Evolutionary conservation across 2,797 vertebrate genomes (phyloP).

Genomic region (Acanthurus lineatus): DNA sequence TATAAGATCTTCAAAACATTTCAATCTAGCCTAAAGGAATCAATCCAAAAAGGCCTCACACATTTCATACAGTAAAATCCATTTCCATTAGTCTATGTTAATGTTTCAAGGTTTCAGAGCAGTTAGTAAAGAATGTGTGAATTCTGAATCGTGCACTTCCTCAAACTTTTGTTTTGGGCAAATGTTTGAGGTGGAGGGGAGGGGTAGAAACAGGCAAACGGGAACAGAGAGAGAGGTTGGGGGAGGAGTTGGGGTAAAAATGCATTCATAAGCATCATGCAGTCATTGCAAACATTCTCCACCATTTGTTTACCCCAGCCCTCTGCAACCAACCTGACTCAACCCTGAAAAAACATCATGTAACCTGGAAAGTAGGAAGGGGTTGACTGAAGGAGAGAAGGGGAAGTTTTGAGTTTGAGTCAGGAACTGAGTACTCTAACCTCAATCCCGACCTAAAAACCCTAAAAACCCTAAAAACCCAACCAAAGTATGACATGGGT

Average conservation of each 20-base stretch:
- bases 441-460: too few relatives aligned
- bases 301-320: background rate
- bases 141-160: slow-evolving; percentile 34
- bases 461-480: too few relatives aligned
- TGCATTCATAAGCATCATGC: slow-evolving; percentile 56
- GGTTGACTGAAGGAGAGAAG: background rate
- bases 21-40: background rate
- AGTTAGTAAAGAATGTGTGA: slow-evolving; percentile 48
- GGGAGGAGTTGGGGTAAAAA: background rate
- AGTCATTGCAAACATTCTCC: slow-evolving; percentile 53
- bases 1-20: background rate
- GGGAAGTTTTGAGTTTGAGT: background rate
- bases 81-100: background rate
- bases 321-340: background rate
- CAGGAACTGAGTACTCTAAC: background rate
- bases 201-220: background rate
- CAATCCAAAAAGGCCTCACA: background rate
- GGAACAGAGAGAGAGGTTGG: background rate
- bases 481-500: too few relatives aligned
- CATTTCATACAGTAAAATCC: slow-evolving; percentile 9
- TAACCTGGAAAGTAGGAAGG: background rate
- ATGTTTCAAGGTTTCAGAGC: slow-evolving; percentile 16
- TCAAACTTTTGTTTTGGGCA: slow-evolving; percentile 27
- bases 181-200: slow-evolving; percentile 17
- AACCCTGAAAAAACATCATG: background rate